Conservation (phyloP, 2,888 invertebrate genomes). For the Drepana falcataria region DNA sequence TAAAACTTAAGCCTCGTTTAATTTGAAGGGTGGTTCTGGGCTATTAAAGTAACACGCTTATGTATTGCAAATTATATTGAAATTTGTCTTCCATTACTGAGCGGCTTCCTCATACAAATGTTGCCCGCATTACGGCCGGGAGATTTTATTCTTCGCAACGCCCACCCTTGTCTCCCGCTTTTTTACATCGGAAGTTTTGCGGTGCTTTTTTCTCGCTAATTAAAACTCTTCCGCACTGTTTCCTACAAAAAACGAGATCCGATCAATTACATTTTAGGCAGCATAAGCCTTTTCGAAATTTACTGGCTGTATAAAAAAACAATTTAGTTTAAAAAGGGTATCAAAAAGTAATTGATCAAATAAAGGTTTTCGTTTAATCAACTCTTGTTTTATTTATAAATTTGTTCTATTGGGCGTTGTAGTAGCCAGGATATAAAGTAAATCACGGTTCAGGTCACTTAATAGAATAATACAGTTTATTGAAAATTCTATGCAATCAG, state of each 20-base stretch:
- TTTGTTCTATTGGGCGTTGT: constrained; percentile 25
- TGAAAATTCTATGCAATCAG: constrained; percentile 41
- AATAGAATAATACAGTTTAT: constrained; percentile 41
- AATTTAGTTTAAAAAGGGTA: constrained; percentile 60
- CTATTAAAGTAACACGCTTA: constrained; percentile 81
- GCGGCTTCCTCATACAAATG: constrained; percentile 78
- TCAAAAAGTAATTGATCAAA: constrained; percentile 68
- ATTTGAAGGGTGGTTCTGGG: constrained; percentile 80
- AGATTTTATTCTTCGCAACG: constrained; percentile 71
- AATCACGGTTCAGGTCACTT: constrained; percentile 32
- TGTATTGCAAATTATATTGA: constrained; percentile 81
- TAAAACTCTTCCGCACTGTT: constrained; percentile 79
- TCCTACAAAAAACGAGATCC: constrained; percentile 75
- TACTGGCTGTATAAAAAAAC: constrained; percentile 61
- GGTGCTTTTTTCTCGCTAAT: constrained; percentile 76
- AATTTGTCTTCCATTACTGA: constrained; percentile 79
- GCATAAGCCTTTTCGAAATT: constrained; percentile 71
- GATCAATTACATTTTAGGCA: constrained; percentile 77
- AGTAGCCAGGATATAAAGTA: constrained; percentile 30
- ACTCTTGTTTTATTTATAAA: constrained; percentile 30
- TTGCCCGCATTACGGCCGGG: constrained; percentile 77
- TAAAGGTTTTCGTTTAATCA: constrained; percentile 39
- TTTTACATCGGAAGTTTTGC: constrained; percentile 75
- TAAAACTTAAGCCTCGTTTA: constrained; percentile 80
- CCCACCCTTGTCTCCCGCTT: constrained; percentile 75